These are phyloP conservation scores for Machaerirhynchus nigripectus DNA, from an alignment of 2,113 vertebrate genomes.

Conservation along the genomic window DNA sequence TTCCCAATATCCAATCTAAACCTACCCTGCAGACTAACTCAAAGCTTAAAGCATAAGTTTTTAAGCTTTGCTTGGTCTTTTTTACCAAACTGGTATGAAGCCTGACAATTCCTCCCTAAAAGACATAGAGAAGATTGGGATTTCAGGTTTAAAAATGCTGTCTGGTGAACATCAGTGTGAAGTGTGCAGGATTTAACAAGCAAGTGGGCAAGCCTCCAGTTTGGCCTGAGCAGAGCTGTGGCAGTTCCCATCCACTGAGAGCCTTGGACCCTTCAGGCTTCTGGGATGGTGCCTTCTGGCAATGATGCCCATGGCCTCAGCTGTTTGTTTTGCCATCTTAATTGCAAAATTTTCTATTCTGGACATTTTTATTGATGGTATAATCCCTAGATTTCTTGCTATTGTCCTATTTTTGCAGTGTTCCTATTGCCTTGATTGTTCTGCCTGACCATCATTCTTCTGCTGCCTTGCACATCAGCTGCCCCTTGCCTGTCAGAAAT, in stretches of 20 bases:
- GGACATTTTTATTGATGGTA: not conserved
- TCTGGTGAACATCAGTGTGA: not conserved
- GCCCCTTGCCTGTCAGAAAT: not conserved
- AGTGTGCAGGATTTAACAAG: not conserved
- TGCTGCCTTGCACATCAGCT: not conserved
- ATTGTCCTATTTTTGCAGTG: not conserved
- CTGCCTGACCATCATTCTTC: not conserved
- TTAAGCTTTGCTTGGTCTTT: not conserved
- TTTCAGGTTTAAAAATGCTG: not conserved
- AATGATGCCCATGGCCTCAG: not conserved
- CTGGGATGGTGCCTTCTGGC: not conserved
- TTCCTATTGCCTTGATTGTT: not conserved
- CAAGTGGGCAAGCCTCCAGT: not conserved
- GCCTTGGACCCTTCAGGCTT: not conserved
- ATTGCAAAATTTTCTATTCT: slow-evolving; percentile 1
- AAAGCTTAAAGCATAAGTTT: not conserved
- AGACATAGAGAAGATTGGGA: not conserved
- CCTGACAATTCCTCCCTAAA: not conserved
- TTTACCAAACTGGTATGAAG: not conserved
- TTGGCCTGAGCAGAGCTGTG: not conserved
- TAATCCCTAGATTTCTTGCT: not conserved
- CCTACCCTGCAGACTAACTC: not conserved
- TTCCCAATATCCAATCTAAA: not conserved
- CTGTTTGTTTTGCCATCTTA: not conserved
- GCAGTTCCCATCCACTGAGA: not conserved